These are phyloP conservation scores for Megastigmus dorsalis DNA, from an alignment of 2,888 invertebrate genomes.

Conservation along the genomic window DNA sequence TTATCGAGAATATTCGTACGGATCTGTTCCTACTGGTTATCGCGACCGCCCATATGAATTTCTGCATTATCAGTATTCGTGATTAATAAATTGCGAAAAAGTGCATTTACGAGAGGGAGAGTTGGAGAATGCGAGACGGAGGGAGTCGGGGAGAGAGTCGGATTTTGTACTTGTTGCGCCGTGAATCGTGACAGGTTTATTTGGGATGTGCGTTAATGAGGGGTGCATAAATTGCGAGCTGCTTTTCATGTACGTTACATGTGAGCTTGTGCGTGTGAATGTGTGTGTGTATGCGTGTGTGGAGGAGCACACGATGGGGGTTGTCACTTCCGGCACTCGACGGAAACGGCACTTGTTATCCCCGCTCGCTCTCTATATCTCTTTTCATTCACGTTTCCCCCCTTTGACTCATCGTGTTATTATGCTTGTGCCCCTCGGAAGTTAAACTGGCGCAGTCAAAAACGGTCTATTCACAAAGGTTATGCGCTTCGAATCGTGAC, in stretches of 20 bases:
- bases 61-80: constrained; percentile 15
- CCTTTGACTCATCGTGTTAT: constrained; percentile 43
- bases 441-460: constrained; percentile 29
- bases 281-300: neutral
- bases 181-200: constrained; percentile 61
- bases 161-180: constrained; percentile 60
- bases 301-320: constrained; percentile 47
- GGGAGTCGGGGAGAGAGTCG: constrained; percentile 23
- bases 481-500: constrained; percentile 6
- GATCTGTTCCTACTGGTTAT: neutral
- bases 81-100: neutral
- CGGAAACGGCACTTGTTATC: constrained; percentile 61
- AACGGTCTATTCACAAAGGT: constrained; percentile 32
- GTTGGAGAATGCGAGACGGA: constrained; percentile 5
- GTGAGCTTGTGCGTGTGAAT: neutral
- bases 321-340: constrained; percentile 61
- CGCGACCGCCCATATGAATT: constrained; percentile 15
- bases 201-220: constrained; percentile 58
- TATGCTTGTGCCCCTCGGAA: constrained; percentile 14
- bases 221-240: constrained; percentile 62
- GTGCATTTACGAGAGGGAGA: neutral
- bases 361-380: constrained; percentile 42
- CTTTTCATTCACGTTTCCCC: constrained; percentile 40
- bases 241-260: constrained; percentile 55
- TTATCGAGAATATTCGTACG: constrained; percentile 15